Evolutionary conservation across 2,797 vertebrate genomes (phyloP).

Genomic region (Tamandua tetradactyla): DNA sequence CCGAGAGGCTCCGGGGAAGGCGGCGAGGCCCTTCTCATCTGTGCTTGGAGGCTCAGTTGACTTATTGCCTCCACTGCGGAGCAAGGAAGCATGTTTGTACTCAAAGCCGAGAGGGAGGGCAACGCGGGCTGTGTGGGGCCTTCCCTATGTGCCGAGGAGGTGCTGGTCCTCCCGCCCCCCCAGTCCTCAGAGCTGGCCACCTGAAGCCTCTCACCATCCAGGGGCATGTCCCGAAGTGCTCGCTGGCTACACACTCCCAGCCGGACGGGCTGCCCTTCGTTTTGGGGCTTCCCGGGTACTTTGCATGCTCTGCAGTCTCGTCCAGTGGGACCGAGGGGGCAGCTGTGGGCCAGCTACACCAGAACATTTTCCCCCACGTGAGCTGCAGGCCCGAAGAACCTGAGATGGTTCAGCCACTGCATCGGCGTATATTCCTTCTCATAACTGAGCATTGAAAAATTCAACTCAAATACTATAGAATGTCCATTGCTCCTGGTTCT

Average conservation of each 20-base stretch:
- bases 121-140: rapidly evolving
- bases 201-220: background rate
- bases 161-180: background rate
- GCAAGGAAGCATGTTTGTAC: background rate
- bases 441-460: background rate
- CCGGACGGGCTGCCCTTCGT: background rate
- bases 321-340: background rate
- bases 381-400: background rate
- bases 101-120: background rate
- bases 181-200: background rate
- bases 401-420: background rate
- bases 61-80: background rate
- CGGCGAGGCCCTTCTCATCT: background rate
- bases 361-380: background rate
- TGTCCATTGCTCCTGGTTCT: background rate
- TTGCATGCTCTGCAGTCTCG: background rate
- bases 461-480: background rate
- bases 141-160: background rate
- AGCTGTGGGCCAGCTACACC: background rate
- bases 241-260: no score
- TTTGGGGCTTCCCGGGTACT: background rate
- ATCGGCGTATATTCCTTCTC: background rate
- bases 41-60: background rate
- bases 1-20: background rate
- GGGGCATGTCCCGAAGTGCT: background rate